These are phyloP conservation scores for Leguminivora glycinivorella DNA, from an alignment of 1,140 invertebrate genomes.

Conservation along the genomic window DNA sequence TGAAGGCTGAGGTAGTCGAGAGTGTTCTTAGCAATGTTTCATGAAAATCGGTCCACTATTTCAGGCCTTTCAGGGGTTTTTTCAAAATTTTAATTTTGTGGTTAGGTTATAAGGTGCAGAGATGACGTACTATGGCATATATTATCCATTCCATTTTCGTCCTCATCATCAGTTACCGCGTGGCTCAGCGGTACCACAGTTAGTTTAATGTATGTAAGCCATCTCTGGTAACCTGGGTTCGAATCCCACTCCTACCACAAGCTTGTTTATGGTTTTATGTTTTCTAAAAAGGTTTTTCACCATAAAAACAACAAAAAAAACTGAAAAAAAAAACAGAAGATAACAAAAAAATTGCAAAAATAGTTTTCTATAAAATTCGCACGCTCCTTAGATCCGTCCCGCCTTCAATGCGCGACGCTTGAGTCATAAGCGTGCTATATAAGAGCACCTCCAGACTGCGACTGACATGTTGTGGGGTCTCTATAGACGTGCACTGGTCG, in stretches of 20 bases:
- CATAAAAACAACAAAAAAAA: neutral
- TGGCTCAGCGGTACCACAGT: conserved; percentile 1
- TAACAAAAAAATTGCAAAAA: neutral
- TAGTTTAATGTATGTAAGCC: neutral
- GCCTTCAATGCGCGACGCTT: conserved; percentile 30
- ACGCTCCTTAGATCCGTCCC: conserved; percentile 34
- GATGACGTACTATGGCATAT: too few relatives aligned
- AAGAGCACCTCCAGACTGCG: conserved; percentile 24
- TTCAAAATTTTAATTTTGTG: too few relatives aligned
- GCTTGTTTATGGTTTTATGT: neutral
- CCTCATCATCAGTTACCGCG: neutral
- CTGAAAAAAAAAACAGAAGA: neutral
- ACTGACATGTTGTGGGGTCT: conserved; percentile 19
- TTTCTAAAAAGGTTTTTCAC: neutral
- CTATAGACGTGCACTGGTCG: neutral
- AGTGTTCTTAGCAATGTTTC: too few relatives aligned
- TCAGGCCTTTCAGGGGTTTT: too few relatives aligned
- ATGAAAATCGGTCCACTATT: too few relatives aligned
- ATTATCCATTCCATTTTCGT: neutral
- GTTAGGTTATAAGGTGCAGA: too few relatives aligned
- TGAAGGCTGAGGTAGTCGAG: too few relatives aligned
- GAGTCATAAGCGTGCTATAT: conserved; percentile 33
- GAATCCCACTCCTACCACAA: neutral
- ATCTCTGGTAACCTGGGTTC: neutral
- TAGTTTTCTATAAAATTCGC: neutral